Evolutionary conservation across 2,113 vertebrate species (phyloP).

Genomic region (Callopanchax toddi): DNA sequence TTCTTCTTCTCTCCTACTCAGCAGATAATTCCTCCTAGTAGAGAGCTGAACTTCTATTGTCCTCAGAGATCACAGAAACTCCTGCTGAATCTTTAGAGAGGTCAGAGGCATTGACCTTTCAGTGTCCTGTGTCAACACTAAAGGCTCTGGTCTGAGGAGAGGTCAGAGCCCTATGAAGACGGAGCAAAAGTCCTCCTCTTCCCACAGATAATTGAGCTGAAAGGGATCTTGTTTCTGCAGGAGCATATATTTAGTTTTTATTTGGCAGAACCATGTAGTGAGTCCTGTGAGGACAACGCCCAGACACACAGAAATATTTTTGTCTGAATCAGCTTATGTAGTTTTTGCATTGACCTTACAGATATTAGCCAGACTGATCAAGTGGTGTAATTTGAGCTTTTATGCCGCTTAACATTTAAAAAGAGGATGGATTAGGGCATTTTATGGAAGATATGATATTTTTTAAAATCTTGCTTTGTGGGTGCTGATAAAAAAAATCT

Average conservation of each 20-base stretch:
- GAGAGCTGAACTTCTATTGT: constrained; percentile 31
- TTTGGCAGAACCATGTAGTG: constrained; percentile 10
- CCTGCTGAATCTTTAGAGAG: constrained; percentile 33
- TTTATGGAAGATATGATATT: background rate
- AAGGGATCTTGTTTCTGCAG: constrained; percentile 40
- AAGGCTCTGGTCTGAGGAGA: constrained; percentile 48
- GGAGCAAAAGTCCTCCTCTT: constrained; percentile 56
- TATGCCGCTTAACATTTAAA: too few species aligned
- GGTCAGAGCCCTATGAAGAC: constrained; percentile 39
- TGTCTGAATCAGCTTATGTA: background rate
- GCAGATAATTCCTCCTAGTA: constrained; percentile 16
- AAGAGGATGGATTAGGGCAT: too few species aligned
- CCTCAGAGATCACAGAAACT: constrained; percentile 48
- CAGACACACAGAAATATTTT: constrained; percentile 18
- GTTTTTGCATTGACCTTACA: too few species aligned
- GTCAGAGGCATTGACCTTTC: constrained; percentile 61
- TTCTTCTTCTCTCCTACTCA: too few species aligned
- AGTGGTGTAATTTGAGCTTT: too few species aligned
- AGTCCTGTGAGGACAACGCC: constrained; percentile 12
- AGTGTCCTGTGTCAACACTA: constrained; percentile 66
- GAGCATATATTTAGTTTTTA: constrained; percentile 31
- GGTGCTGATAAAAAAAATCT: constrained; percentile 4
- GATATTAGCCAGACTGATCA: too few species aligned
- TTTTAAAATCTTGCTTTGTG: background rate
- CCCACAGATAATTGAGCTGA: constrained; percentile 37